phyloP scores from a whole-genome alignment of 2,888 invertebrate genomes.

The Aleiodes alternator region DNA sequence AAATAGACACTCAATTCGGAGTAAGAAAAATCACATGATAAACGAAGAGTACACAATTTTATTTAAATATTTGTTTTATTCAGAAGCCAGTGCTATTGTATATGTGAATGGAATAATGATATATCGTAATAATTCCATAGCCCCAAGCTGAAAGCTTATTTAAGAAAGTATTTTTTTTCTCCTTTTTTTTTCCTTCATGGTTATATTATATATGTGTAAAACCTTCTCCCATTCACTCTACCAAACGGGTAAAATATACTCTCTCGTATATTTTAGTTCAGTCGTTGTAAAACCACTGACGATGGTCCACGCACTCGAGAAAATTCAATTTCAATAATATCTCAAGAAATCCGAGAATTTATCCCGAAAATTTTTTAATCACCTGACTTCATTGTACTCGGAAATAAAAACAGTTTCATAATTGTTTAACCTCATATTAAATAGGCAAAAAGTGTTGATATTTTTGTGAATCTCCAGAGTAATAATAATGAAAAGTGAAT shows the following conservation, averaged over 20 bases:
- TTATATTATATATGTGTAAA: constrained; percentile 16
- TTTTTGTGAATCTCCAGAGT: background rate
- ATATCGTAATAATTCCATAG: constrained; percentile 11
- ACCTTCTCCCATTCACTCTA: constrained; percentile 52
- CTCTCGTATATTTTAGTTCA: constrained; percentile 60
- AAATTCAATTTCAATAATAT: background rate
- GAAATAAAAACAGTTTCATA: too few relatives aligned
- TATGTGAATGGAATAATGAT: constrained; percentile 13
- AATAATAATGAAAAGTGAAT: background rate
- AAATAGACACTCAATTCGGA: background rate
- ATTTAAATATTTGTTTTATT: background rate
- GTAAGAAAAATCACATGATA: background rate
- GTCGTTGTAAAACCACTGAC: constrained; percentile 63
- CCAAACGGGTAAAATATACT: constrained; percentile 48
- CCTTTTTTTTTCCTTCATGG: background rate
- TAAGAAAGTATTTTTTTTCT: constrained; percentile 2
- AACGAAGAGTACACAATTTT: background rate
- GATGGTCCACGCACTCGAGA: constrained; percentile 56
- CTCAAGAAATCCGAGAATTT: background rate
- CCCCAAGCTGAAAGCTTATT: constrained; percentile 11
- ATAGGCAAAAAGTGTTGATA: too few relatives aligned
- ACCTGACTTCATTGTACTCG: background rate
- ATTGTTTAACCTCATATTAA: too few relatives aligned
- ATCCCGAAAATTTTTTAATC: background rate
- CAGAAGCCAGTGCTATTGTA: background rate